Evolutionary conservation across 64 coral and sea anemone species (phyloP), one percentile per base, ranked within the genome.

Genomic region (Exaiptasia diaphana): DNA sequence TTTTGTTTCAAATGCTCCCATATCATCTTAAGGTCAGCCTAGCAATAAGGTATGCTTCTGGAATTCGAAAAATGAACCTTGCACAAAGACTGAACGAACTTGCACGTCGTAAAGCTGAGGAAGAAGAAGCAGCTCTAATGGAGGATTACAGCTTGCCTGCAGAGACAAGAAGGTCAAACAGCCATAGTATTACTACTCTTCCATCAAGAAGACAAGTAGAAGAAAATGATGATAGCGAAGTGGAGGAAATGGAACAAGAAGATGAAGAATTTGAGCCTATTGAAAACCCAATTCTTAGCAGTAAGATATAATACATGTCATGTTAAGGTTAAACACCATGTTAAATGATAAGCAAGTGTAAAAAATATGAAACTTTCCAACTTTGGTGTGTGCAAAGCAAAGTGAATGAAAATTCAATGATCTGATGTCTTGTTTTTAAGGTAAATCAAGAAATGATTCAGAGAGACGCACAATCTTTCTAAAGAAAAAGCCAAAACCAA

Each of bases 1-100:
- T n/a, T n/a, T n/a, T n/a, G n/a, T n/a, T n/a, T n/a, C n/a, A n/a
- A n/a, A n/a, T n/a, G n/a, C n/a, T n/a, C n/a, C n/a, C n/a, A n/a
- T n/a, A n/a, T n/a, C n/a, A n/a, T n/a, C 53, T 74, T 30, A 20
- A 99, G 95, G 95, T 99, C 21, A 99, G 95, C 21, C 77, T 99
- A 28, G 95, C 95, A 8, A 99, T 99, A 27, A 93, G 89, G 62
- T 99, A 99, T 69, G 95, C 95, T 22, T 85, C 95, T 43, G 76
- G 85, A 53, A 88, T 65, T 55, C 67, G 95, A 27, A 53, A 82
- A 53, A 99, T 99, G 81, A 93, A 99, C 45, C 74, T 99, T 17
- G 95, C 95, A 21, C 72, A 93, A 30, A 85, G 89, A 44, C 84
- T 99, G 3, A 79, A 80, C 59, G 67, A 88, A 35, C 42, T 99